phyloP scores from a whole-genome alignment of 2,888 invertebrate genomes.

The Eupithecia subfuscata region DNA sequence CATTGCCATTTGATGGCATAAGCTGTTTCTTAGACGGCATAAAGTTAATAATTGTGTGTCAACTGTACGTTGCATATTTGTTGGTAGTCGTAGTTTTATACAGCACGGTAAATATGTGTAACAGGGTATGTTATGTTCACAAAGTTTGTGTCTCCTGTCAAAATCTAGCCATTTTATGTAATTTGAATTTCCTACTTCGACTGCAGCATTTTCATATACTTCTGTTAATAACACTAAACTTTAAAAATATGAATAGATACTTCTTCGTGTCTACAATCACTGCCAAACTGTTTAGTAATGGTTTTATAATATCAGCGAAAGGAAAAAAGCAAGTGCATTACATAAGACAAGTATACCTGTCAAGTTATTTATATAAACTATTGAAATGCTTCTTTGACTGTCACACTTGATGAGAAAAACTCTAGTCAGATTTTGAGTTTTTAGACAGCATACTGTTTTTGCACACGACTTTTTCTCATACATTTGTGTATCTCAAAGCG shows the following conservation, averaged over 20 bases:
- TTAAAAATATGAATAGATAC: not conserved
- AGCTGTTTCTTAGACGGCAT: constrained; percentile 17
- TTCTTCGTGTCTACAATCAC: constrained; percentile 16
- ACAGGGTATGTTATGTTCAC: constrained; percentile 40
- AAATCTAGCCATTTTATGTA: constrained; percentile 25
- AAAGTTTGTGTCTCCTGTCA: constrained; percentile 17
- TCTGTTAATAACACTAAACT: not conserved
- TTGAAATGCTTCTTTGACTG: not conserved
- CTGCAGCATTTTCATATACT: constrained; percentile 17
- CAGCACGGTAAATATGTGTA: constrained; percentile 32
- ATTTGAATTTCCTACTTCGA: constrained; percentile 14
- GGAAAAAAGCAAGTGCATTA: constrained; percentile 1
- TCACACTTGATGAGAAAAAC: constrained; percentile 43
- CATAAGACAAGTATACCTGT: not conserved
- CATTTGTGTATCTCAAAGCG: constrained; percentile 22
- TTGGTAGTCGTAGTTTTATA: constrained; percentile 30
- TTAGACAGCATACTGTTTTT: not conserved
- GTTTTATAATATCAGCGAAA: not conserved
- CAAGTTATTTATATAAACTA: not conserved
- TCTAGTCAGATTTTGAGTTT: constrained; percentile 45
- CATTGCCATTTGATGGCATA: constrained; percentile 28
- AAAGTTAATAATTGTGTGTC: constrained; percentile 28
- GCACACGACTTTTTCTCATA: constrained; percentile 42
- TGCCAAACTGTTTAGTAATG: constrained; percentile 13
- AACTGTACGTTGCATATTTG: constrained; percentile 22